Evolutionary conservation across 1,140 invertebrate species (phyloP).

Genomic region (Coptotermes formosanus): DNA sequence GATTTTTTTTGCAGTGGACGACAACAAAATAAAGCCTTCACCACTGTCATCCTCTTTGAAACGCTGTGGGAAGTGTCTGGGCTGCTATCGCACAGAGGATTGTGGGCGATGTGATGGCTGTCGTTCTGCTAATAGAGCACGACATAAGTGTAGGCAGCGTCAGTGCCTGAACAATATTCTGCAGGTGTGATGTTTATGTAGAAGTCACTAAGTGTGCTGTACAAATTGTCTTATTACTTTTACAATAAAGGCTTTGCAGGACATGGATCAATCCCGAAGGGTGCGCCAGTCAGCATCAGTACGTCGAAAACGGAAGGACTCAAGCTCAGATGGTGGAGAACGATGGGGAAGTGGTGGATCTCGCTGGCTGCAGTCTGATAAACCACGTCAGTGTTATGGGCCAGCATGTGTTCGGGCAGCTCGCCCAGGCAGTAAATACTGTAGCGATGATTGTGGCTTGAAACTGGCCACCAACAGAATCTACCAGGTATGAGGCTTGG

Average conservation of each 20-base stretch:
- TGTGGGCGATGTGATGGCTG: slow-evolving; percentile 87
- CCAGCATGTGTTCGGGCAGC: slow-evolving; percentile 81
- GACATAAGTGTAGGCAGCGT: slow-evolving; percentile 56
- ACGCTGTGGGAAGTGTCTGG: slow-evolving; percentile 76
- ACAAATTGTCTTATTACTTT: too few species aligned
- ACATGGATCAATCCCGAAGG: background rate
- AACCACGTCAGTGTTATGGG: slow-evolving; percentile 84
- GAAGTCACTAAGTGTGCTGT: too few species aligned
- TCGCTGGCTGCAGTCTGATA: slow-evolving; percentile 41
- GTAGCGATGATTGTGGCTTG: slow-evolving; percentile 90
- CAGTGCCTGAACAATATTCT: slow-evolving; percentile 50
- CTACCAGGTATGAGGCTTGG: slow-evolving; percentile 60
- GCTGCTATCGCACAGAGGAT: slow-evolving; percentile 75
- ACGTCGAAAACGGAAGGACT: slow-evolving; percentile 50
- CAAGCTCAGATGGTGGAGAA: slow-evolving; percentile 54
- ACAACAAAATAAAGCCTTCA: background rate
- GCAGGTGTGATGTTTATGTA: slow-evolving; percentile 40
- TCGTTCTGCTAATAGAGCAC: slow-evolving; percentile 69
- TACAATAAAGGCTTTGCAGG: background rate
- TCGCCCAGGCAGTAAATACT: slow-evolving; percentile 87
- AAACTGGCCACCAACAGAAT: slow-evolving; percentile 84
- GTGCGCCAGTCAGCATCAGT: background rate
- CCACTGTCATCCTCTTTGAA: slow-evolving; percentile 17
- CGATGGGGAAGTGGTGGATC: background rate
- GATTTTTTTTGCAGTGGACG: slow-evolving; percentile 21